A percentile compares a stretch with the other conserved stretches of the same genome.
Conservation (phyloP, 2,113 vertebrate species). For the Zapus hudsonius region DNA sequence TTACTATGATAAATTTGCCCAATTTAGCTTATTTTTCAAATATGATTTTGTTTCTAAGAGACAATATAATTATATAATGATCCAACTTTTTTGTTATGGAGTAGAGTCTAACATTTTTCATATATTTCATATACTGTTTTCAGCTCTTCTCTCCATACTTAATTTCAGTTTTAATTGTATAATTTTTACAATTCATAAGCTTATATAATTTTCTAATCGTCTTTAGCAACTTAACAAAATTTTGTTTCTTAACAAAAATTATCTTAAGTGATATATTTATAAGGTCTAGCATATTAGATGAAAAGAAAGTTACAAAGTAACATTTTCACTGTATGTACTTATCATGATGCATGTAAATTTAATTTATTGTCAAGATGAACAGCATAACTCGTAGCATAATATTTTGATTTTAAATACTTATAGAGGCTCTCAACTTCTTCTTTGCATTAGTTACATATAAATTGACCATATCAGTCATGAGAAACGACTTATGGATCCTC, state of each 20-base stretch:
- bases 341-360: slow-evolving; percentile 34
- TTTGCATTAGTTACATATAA: slow-evolving; percentile 49
- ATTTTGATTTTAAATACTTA: slow-evolving; percentile 49
- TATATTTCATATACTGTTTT: not conserved
- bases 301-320: slow-evolving; percentile 1
- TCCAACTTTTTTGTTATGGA: slow-evolving; percentile 4
- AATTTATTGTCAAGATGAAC: slow-evolving; percentile 53
- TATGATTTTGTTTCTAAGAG: slow-evolving; percentile 61
- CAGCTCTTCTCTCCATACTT: not conserved
- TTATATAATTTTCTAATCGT: slow-evolving; percentile 2
- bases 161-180: slow-evolving; percentile 19
- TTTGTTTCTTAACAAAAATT: slow-evolving; percentile 39
- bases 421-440: slow-evolving; percentile 12
- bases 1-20: slow-evolving; percentile 61
- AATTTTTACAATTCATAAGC: not conserved
- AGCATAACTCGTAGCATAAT: slow-evolving; percentile 28
- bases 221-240: slow-evolving; percentile 39
- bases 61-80: slow-evolving; percentile 74
- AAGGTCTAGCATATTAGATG: not conserved
- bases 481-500: slow-evolving; percentile 33
- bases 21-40: slow-evolving; percentile 68
- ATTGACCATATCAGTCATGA: slow-evolving; percentile 47
- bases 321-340: slow-evolving; percentile 18
- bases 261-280: slow-evolving; percentile 4
- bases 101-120: not conserved